Conservation (phyloP, 2,113 vertebrate species). For the Macaca nemestrina region DNA sequence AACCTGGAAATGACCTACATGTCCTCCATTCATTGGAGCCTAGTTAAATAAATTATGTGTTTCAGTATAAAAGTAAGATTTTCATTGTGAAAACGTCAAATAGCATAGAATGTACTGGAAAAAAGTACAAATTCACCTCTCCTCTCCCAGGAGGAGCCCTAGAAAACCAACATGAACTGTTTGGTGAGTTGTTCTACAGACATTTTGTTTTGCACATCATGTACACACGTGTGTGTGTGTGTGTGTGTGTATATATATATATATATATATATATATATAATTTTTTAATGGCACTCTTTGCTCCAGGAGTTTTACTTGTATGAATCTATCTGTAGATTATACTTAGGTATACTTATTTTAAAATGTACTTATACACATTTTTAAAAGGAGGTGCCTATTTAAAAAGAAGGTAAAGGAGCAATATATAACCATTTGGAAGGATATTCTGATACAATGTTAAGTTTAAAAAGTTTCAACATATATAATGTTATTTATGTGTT, state of each 20-base stretch:
- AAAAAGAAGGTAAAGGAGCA: neutral
- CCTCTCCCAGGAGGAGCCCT: neutral
- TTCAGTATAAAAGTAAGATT: neutral
- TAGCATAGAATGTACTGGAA: neutral
- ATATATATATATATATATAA: neutral
- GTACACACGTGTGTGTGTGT: neutral
- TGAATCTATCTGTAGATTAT: neutral
- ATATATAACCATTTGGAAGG: neutral
- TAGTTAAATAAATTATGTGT: neutral
- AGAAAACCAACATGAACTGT: neutral
- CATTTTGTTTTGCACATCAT: neutral
- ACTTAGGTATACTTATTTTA: no score
- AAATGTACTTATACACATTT: no score
- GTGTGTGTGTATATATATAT: neutral
- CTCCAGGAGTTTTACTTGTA: neutral
- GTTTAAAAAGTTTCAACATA: neutral
- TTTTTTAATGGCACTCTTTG: neutral
- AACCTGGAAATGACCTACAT: slow-evolving; percentile 8
- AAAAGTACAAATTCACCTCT: slow-evolving; percentile 22
- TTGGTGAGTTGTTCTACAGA: neutral
- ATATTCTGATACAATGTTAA: neutral
- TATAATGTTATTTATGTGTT: neutral
- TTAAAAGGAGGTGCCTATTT: neutral
- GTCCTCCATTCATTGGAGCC: neutral
- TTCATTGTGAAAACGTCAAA: slow-evolving; percentile 10